Base-by-base conservation (phyloP, 2,888 invertebrate species). In the Hyppa rectilinea region DNA sequence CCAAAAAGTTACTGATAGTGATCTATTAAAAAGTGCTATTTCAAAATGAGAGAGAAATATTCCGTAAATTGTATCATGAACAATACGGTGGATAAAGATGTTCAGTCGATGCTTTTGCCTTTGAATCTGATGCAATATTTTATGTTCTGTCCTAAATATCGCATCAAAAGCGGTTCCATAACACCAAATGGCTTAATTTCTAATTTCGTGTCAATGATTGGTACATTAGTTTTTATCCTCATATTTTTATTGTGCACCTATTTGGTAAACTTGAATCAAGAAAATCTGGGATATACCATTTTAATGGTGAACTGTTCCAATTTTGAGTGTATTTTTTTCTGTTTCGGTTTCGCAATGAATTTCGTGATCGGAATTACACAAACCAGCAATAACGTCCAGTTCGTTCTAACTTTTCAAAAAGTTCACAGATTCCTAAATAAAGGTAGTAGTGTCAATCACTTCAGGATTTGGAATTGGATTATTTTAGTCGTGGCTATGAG, bases 391-490 rank as follows among this genome's bases (percentile, higher is more conserved):
- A 55, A 38, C 17, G 14, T 63, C 17, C 29, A 38, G 10, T 63
- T 63, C 29, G 38, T 63, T 6, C 36, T 26, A 29, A 38, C 14
- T 14, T 29, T 76, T 31, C 67, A 80, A 67, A 72, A 62, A 12
- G 26, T 70, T 5, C 66, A 73, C 31, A 72, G 50, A 50, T 45
- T 70, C 9, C 49, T 79, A 4, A 70, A 70, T 6, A 29, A 47
- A 7, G 34, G 61, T 7, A 10, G 29, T 12, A 17, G n/a, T 20
- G 52, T 23, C 3, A 49, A 38, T 1, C 14, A 40, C 0, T 67
- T 67, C 1, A 59, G 50, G 1, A 9, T 67, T 43, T 50, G 43
- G 26, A 80, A 64, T 38, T 80, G 80, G 80, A 29, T 79, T 38
- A 7, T 17, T 14, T 26, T 53, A 14, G 9, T 53, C 9, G 2